phyloP scores from a whole-genome alignment of 2,113 vertebrate species.

The Podarcis cretensis region DNA sequence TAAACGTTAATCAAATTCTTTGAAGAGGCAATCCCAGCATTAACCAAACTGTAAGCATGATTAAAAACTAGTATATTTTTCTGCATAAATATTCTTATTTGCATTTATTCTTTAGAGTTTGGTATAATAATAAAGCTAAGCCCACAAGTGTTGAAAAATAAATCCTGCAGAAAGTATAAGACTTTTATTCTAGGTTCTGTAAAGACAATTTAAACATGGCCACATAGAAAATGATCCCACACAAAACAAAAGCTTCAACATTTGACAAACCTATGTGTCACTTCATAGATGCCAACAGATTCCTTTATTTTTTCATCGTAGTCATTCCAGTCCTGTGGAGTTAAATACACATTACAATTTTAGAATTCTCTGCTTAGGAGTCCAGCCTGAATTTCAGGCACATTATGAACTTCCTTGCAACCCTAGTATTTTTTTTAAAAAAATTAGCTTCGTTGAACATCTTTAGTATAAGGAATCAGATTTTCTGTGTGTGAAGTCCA shows the following conservation, averaged over 20 bases:
- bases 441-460: not conserved
- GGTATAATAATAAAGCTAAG: not conserved
- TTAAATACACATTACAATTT: conserved; percentile 59
- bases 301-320: conserved; percentile 93
- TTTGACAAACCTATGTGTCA: conserved; percentile 93
- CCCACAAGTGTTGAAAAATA: not conserved
- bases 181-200: conserved; percentile 44
- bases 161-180: conserved; percentile 22
- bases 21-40: not conserved
- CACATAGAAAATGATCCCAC: not conserved
- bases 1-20: not conserved
- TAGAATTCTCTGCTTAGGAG: not conserved
- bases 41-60: not conserved
- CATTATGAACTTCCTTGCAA: not conserved
- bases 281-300: conserved; percentile 97
- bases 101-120: not conserved
- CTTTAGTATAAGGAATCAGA: not conserved
- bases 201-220: conserved; percentile 20
- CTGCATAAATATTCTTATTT: not conserved
- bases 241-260: conserved; percentile 73
- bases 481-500: not conserved
- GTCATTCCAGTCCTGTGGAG: conserved; percentile 93
- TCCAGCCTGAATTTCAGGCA: not conserved
- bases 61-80: not conserved
- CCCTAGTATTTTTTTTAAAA: conserved; percentile 3